Percentiles rank a stretch among this genome's conserved stretches.
These are phyloP conservation scores for Cnemophilus loriae DNA, from an alignment of 2,113 vertebrate genomes.

Conservation along the genomic window DNA sequence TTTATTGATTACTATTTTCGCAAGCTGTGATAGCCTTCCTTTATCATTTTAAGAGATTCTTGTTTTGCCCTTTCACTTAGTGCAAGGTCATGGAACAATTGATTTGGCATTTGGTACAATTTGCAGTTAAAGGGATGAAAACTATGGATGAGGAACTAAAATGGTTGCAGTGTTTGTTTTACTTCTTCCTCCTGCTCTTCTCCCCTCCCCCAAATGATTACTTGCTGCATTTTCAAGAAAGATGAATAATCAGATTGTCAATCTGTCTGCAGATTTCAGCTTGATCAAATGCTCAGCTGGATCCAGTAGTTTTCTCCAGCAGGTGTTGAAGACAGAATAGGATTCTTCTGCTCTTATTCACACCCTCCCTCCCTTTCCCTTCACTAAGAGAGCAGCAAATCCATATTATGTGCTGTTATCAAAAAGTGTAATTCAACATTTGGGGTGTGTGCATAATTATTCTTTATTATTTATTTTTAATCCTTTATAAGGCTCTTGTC, in stretches of 20 bases:
- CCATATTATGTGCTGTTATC: not conserved
- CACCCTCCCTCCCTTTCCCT: not conserved
- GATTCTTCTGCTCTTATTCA: not conserved
- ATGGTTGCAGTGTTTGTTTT: not conserved
- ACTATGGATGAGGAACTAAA: not conserved
- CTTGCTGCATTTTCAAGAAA: not conserved
- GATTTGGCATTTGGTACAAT: slow-evolving; percentile 6
- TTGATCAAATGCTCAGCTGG: not conserved
- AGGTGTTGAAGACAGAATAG: not conserved
- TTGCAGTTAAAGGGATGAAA: slow-evolving; percentile 2
- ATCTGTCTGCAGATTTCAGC: not conserved
- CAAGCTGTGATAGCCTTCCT: slow-evolving; percentile 5
- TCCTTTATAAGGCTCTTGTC: not conserved
- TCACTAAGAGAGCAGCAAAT: not conserved
- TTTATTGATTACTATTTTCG: slow-evolving; percentile 26
- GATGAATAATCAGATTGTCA: not conserved
- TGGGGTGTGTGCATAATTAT: not conserved
- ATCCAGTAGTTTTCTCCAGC: not conserved
- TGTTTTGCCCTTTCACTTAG: slow-evolving; percentile 36
- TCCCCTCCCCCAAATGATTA: not conserved
- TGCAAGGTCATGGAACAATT: slow-evolving; percentile 40
- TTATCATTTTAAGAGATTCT: slow-evolving; percentile 14
- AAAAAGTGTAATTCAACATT: not conserved
- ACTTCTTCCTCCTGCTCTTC: not conserved
- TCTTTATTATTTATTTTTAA: not conserved